These are phyloP conservation scores for Antheraea mylitta DNA, from an alignment of 1,140 invertebrate genomes.

Conservation along the genomic window DNA sequence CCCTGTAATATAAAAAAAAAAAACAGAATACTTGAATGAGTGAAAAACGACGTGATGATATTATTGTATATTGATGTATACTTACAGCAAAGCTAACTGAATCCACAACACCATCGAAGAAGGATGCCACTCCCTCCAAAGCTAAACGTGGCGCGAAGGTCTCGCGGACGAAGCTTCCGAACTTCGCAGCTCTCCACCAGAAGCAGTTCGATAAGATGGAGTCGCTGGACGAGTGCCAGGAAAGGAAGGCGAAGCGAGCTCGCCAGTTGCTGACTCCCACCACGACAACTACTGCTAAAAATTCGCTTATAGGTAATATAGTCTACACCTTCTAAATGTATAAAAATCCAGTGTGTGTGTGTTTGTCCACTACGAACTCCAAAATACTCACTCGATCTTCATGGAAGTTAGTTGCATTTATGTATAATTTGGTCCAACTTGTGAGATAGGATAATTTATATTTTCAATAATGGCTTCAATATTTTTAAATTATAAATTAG, in stretches of 20 bases:
- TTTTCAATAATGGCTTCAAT: too few relatives aligned
- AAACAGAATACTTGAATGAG: too few relatives aligned
- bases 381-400: too few relatives aligned
- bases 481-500: too few relatives aligned
- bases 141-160: constrained; percentile 26
- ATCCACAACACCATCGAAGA: constrained; percentile 42
- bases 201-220: constrained; percentile 83
- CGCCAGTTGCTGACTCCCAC: constrained; percentile 55
- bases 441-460: too few relatives aligned
- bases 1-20: too few relatives aligned
- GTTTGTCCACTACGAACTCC: background rate
- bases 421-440: too few relatives aligned
- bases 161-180: constrained; percentile 78
- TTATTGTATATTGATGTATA: background rate
- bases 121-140: constrained; percentile 28
- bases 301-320: constrained; percentile 11
- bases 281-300: constrained; percentile 47
- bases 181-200: constrained; percentile 83
- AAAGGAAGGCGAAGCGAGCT: constrained; percentile 75
- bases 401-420: too few relatives aligned
- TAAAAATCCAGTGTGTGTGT: too few relatives aligned
- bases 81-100: constrained; percentile 46
- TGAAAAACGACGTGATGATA: too few relatives aligned
- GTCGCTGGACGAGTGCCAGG: constrained; percentile 80
- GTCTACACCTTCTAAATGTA: background rate